A percentile compares a stretch with the other conserved stretches of the same genome.
phyloP scores from a whole-genome alignment of 23 tunicate genomes.

The Phallusia fumigata region DNA sequence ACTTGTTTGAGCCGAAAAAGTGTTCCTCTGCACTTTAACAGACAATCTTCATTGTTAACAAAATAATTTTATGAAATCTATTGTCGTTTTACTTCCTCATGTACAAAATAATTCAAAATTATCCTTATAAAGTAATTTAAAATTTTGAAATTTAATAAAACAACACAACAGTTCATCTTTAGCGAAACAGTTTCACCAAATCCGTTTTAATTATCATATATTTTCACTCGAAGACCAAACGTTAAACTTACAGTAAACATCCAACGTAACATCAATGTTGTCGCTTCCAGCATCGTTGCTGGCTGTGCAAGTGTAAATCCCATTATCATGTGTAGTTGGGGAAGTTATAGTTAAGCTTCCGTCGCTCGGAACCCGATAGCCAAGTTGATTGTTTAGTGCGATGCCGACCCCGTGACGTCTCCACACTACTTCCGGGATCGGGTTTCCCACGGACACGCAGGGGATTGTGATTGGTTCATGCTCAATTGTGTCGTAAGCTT shows the following conservation, averaged over 20 bases:
- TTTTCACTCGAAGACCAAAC: too few species aligned
- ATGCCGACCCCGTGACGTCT: constrained; percentile 21
- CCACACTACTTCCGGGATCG: constrained; percentile 64
- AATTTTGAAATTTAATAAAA: too few species aligned
- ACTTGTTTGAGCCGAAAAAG: too few species aligned
- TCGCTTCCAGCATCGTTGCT: constrained; percentile 73
- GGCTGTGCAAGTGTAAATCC: constrained; percentile 67
- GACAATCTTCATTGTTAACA: too few species aligned
- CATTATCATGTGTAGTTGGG: constrained; percentile 39
- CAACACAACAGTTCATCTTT: too few species aligned
- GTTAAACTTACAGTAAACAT: constrained; percentile 60
- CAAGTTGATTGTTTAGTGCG: constrained; percentile 28
- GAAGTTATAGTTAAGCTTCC: constrained; percentile 47
- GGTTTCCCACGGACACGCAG: constrained; percentile 69
- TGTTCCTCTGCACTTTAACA: too few species aligned
- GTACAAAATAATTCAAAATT: too few species aligned
- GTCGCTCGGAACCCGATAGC: constrained; percentile 43
- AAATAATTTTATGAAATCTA: too few species aligned
- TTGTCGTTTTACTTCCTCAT: too few species aligned
- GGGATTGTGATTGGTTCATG: constrained; percentile 40
- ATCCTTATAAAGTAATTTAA: too few species aligned
- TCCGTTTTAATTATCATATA: too few species aligned
- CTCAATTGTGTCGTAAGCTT: constrained; percentile 55
- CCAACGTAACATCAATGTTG: constrained; percentile 43
- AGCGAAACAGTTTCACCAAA: too few species aligned